phyloP scores from a whole-genome alignment of 2,888 invertebrate species.

The Acrobasis consociella region DNA sequence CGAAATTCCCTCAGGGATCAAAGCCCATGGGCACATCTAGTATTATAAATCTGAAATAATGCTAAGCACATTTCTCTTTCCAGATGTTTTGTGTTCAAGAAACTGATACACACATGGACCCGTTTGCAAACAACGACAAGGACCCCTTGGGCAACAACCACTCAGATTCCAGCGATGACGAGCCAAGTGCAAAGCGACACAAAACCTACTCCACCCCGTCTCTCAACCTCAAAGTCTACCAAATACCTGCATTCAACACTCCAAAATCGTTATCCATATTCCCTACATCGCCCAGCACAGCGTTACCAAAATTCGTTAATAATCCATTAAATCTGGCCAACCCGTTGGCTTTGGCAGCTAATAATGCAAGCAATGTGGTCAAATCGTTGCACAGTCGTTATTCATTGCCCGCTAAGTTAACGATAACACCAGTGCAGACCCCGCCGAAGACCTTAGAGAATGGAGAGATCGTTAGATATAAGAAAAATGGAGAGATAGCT shows the following conservation, averaged over 20 bases:
- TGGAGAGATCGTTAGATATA: constrained; percentile 67
- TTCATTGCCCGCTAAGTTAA: constrained; percentile 66
- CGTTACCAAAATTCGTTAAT: constrained; percentile 70
- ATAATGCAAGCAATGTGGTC: constrained; percentile 57
- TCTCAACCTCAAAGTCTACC: constrained; percentile 70
- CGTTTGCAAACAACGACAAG: constrained; percentile 50
- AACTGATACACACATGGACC: constrained; percentile 61
- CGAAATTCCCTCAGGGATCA: too few species aligned
- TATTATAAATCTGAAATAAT: background rate
- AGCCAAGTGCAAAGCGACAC: constrained; percentile 61
- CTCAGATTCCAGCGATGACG: constrained; percentile 69
- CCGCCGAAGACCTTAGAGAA: constrained; percentile 42
- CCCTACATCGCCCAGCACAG: constrained; percentile 47
- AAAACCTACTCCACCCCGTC: constrained; percentile 57
- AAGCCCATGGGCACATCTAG: too few species aligned
- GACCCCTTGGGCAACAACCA: constrained; percentile 50
- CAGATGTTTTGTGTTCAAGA: constrained; percentile 79
- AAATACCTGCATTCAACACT: constrained; percentile 69
- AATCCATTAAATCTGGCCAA: constrained; percentile 73
- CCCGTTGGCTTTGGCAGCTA: constrained; percentile 58
- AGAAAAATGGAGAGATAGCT: constrained; percentile 74
- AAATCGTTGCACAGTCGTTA: constrained; percentile 64
- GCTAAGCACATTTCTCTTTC: constrained; percentile 19
- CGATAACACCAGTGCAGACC: constrained; percentile 62
- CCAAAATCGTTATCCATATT: constrained; percentile 65